Conservation (phyloP, 2,888 invertebrate genomes). For the Clitarchus hookeri region DNA sequence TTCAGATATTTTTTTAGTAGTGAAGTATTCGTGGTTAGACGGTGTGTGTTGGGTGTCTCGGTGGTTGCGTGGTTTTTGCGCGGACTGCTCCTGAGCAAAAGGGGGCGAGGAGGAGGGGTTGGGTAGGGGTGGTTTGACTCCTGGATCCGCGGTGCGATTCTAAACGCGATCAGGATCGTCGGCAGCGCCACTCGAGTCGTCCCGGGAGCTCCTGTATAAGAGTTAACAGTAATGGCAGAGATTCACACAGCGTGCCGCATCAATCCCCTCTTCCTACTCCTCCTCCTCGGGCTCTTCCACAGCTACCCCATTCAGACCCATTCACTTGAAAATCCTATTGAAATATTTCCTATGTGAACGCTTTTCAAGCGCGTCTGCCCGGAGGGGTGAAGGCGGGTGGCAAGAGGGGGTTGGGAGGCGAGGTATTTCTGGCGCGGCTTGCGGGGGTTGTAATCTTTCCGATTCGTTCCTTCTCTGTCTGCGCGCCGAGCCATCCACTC, state of each 20-base stretch:
- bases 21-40: too few relatives aligned
- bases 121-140: not conserved
- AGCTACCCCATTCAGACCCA: slow-evolving; percentile 23
- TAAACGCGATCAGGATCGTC: slow-evolving; percentile 22
- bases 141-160: slow-evolving; percentile 3
- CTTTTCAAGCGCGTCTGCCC: slow-evolving; percentile 15
- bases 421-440: slow-evolving; percentile 17
- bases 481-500: not conserved
- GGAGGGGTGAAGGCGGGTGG: not conserved
- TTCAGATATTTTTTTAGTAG: too few relatives aligned
- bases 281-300: not conserved
- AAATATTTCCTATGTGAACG: slow-evolving; percentile 28
- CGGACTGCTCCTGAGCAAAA: not conserved
- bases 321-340: slow-evolving; percentile 27
- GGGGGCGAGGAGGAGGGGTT: not conserved
- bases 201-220: slow-evolving; percentile 20
- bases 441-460: slow-evolving; percentile 21
- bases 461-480: not conserved
- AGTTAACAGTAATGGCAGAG: slow-evolving; percentile 26
- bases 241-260: not conserved
- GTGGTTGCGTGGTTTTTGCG: not conserved
- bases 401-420: not conserved
- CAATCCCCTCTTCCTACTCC: not conserved
- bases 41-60: too few relatives aligned
- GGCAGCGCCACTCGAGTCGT: not conserved